A percentile compares a stretch with the other conserved stretches of the same genome.
Evolutionary conservation across 2,888 invertebrate genomes (phyloP).

Genomic region (Lasioglossum morio): DNA sequence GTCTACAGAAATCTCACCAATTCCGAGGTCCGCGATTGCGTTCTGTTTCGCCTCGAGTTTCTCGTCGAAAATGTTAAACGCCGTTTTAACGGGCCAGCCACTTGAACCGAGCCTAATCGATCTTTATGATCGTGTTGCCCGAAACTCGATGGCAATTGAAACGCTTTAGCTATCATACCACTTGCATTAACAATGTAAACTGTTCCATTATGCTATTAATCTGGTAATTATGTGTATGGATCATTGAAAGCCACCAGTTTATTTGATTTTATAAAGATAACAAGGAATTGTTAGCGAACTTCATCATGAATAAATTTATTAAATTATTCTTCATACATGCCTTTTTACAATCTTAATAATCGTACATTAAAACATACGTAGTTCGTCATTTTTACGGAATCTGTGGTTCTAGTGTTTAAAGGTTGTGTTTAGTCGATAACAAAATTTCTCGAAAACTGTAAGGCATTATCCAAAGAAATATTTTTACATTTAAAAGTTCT

Average conservation of each 20-base stretch:
- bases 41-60: slow-evolving; percentile 39
- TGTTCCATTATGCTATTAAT: neutral
- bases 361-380: no score
- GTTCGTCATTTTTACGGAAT: neutral
- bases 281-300: no score
- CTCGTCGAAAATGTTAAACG: neutral
- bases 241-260: neutral
- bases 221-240: neutral
- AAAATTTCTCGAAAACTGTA: no score
- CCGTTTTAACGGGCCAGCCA: neutral
- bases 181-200: neutral
- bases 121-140: neutral
- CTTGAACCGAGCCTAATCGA: neutral
- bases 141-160: neutral
- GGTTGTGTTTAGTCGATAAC: neutral
- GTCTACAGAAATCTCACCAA: slow-evolving; percentile 46
- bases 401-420: neutral
- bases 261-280: neutral
- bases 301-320: no score
- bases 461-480: no score
- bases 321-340: neutral
- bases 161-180: neutral
- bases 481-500: no score
- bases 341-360: no score
- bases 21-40: slow-evolving; percentile 39